These are phyloP conservation scores for Calameuta idolon DNA, from an alignment of 2,888 invertebrate genomes.

Conservation along the genomic window DNA sequence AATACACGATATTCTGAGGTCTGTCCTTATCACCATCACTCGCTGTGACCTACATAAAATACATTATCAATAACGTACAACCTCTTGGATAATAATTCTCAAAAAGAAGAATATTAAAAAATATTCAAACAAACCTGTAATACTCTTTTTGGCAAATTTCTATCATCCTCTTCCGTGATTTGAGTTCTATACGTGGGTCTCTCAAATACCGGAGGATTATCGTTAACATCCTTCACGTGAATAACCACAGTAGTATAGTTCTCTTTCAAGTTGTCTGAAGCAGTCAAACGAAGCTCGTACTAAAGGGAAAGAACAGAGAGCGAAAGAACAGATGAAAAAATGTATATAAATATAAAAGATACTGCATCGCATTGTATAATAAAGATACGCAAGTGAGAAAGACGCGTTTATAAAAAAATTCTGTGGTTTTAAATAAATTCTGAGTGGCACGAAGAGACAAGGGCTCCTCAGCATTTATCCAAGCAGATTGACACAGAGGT, in stretches of 20 bases:
- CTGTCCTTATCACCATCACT: constrained; percentile 96
- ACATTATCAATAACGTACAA: neutral
- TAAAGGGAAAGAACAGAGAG: constrained; percentile 62
- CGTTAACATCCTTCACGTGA: constrained; percentile 97
- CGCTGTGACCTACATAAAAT: constrained; percentile 83
- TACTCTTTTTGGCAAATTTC: constrained; percentile 93
- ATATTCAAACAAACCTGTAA: constrained; percentile 77
- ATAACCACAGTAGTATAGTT: constrained; percentile 97
- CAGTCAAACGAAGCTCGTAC: constrained; percentile 95
- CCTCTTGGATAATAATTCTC: neutral
- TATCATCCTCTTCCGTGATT: constrained; percentile 95
- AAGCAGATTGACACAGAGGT: neutral
- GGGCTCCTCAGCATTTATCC: neutral
- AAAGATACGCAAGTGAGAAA: neutral
- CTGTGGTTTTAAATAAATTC: neutral
- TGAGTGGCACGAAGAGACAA: neutral
- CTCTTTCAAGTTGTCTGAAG: constrained; percentile 96
- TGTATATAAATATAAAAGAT: constrained; percentile 14
- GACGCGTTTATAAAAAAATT: neutral
- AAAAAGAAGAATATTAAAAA: neutral
- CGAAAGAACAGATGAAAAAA: neutral
- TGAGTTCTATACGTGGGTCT: constrained; percentile 94
- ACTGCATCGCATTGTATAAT: neutral
- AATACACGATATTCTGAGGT: constrained; percentile 95
- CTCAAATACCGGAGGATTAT: constrained; percentile 97